These are phyloP conservation scores for Alfaro cultratus DNA, from an alignment of 2,797 vertebrate genomes.

Conservation along the genomic window DNA sequence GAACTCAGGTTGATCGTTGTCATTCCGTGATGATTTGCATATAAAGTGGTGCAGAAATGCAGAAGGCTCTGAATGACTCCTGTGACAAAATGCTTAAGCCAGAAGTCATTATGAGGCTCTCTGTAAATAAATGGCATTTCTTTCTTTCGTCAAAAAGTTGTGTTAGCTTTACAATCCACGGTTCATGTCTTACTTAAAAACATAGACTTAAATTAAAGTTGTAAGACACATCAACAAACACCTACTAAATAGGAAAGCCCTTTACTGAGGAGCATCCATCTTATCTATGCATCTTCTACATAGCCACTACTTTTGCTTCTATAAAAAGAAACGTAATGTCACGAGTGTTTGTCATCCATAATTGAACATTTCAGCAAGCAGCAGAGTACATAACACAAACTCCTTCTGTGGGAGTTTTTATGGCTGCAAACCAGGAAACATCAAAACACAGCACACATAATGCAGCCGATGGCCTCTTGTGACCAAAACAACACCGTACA, in stretches of 20 bases:
- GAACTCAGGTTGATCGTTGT: slow-evolving; percentile 62
- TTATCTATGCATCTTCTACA: neutral
- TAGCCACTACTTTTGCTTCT: slow-evolving; percentile 15
- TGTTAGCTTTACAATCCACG: slow-evolving; percentile 5
- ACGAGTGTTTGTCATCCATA: slow-evolving; percentile 40
- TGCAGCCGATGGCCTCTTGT: slow-evolving; percentile 11
- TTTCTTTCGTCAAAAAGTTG: slow-evolving; percentile 23
- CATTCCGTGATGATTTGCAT: slow-evolving; percentile 74
- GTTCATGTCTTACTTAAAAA: slow-evolving; percentile 5
- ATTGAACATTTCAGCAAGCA: slow-evolving; percentile 32
- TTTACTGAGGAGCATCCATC: slow-evolving; percentile 8
- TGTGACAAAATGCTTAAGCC: slow-evolving; percentile 56
- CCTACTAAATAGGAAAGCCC: neutral
- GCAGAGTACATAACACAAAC: neutral
- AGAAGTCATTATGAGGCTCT: slow-evolving; percentile 43
- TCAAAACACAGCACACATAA: slow-evolving; percentile 11
- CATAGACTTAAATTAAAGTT: slow-evolving; percentile 17
- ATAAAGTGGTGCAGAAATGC: slow-evolving; percentile 69
- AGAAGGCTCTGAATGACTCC: slow-evolving; percentile 47
- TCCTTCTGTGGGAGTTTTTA: slow-evolving; percentile 1
- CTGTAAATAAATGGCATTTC: slow-evolving; percentile 44
- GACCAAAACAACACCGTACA: slow-evolving; percentile 1
- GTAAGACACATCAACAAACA: neutral
- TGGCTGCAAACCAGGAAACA: slow-evolving; percentile 16
- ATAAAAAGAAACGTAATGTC: slow-evolving; percentile 10